A percentile compares a stretch with the other conserved stretches of the same genome.
phyloP scores from a whole-genome alignment of 2,888 invertebrate genomes.

The Amorpha juglandis region DNA sequence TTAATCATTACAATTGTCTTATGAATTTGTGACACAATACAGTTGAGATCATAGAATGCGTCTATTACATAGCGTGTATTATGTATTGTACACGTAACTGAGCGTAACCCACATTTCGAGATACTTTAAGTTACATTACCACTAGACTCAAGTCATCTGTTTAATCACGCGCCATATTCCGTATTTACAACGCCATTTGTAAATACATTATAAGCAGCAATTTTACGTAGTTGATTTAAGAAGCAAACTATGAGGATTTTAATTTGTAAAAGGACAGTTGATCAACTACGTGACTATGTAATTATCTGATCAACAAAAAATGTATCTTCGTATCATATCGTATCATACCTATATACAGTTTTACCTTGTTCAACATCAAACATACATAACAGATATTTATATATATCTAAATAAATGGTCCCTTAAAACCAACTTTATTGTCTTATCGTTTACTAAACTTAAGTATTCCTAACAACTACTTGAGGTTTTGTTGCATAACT shows the following conservation, averaged over 20 bases:
- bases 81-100: conserved; percentile 46
- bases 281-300: conserved; percentile 63
- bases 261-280: conserved; percentile 65
- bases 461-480: too few species aligned
- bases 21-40: not conserved
- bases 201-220: conserved; percentile 38
- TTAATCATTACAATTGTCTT: not conserved
- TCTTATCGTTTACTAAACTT: not conserved
- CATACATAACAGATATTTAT: not conserved
- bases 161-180: conserved; percentile 45
- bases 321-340: conserved; percentile 50
- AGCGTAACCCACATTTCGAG: conserved; percentile 48
- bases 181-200: conserved; percentile 40
- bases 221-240: conserved; percentile 34
- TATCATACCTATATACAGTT: conserved; percentile 28
- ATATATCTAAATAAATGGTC: too few species aligned
- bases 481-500: not conserved
- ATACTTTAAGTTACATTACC: conserved; percentile 47
- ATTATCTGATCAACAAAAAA: conserved; percentile 50
- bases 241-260: conserved; percentile 46
- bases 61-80: conserved; percentile 32
- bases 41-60: conserved; percentile 14
- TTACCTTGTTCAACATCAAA: not conserved
- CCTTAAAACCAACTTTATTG: not conserved
- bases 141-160: conserved; percentile 48